These are phyloP conservation scores for Sinella curviseta DNA, from an alignment of 1,140 invertebrate species.

Conservation along the genomic window DNA sequence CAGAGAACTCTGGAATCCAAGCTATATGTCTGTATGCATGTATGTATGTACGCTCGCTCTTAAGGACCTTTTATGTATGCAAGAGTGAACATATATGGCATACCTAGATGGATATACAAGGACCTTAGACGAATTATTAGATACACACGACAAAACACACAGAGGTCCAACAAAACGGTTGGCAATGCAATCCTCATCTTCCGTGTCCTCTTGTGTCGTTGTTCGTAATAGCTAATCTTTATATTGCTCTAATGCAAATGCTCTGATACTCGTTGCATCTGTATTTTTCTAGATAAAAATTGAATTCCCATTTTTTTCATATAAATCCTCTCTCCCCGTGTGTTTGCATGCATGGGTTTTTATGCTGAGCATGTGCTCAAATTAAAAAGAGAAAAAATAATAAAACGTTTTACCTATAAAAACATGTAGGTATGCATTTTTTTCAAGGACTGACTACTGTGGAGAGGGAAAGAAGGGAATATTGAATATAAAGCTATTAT, in stretches of 20 bases:
- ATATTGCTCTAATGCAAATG: not conserved
- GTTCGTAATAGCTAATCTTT: too few relatives aligned
- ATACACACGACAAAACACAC: not conserved
- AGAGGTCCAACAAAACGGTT: not conserved
- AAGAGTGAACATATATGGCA: not conserved
- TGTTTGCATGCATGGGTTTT: not conserved
- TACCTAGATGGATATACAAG: not conserved
- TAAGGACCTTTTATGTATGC: too few relatives aligned
- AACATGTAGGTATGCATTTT: too few relatives aligned
- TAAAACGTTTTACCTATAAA: too few relatives aligned
- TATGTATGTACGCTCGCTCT: too few relatives aligned
- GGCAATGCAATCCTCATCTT: too few relatives aligned
- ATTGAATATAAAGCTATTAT: too few relatives aligned
- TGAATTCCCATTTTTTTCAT: too few relatives aligned
- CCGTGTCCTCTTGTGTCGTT: too few relatives aligned
- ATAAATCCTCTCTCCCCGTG: not conserved
- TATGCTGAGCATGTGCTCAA: not conserved
- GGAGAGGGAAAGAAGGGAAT: too few relatives aligned
- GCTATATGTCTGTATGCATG: not conserved
- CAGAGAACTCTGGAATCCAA: not conserved
- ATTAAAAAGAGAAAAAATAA: too few relatives aligned
- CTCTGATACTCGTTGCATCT: conserved; percentile 30
- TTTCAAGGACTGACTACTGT: too few relatives aligned
- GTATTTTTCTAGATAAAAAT: conserved; percentile 42
- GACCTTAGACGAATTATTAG: not conserved